Evolutionary conservation across 1,140 invertebrate genomes (phyloP).

Genomic region (Nasonia vitripennis): DNA sequence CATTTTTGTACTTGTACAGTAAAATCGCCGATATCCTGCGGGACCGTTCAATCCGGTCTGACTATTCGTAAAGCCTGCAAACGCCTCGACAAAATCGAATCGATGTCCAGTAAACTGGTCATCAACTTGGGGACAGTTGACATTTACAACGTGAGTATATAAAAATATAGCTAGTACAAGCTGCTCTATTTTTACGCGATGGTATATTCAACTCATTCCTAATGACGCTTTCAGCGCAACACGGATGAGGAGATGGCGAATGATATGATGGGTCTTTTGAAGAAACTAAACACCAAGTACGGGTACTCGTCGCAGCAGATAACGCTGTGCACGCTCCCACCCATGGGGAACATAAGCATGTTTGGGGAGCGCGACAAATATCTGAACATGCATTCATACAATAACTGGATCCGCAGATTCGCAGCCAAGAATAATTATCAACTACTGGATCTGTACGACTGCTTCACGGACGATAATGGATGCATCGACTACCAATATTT

Average conservation of each 20-base stretch:
- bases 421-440: neutral
- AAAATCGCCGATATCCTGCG: neutral
- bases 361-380: neutral
- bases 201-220: neutral
- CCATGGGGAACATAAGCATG: neutral
- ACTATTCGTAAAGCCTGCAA: neutral
- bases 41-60: slow-evolving; percentile 6
- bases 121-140: slow-evolving; percentile 14
- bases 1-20: neutral
- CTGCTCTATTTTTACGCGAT: neutral
- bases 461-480: neutral
- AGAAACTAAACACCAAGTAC: neutral
- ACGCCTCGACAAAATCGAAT: neutral
- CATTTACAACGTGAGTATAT: slow-evolving; percentile 13
- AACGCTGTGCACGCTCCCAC: slow-evolving; percentile 3
- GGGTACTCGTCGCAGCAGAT: neutral
- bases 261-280: neutral
- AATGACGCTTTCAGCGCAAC: neutral
- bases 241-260: neutral
- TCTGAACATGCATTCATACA: neutral
- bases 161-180: neutral
- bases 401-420: neutral
- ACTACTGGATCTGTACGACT: neutral
- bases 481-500: neutral
- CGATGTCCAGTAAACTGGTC: neutral